Percentiles rank a stretch among this genome's conserved stretches.
Evolutionary conservation across 2,797 vertebrate species (phyloP).

Genomic region (Falco naumanni): DNA sequence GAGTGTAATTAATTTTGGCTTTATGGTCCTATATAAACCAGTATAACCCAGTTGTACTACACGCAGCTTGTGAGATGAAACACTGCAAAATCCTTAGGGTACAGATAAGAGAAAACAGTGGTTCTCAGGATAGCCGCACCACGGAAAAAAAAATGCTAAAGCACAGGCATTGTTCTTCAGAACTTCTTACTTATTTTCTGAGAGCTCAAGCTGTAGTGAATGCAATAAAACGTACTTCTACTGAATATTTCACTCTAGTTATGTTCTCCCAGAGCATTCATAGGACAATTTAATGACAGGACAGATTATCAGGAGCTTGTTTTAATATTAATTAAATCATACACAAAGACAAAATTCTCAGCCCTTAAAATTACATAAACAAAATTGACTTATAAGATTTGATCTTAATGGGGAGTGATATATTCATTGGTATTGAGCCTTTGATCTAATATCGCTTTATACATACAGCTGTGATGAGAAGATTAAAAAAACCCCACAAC

Average conservation of each 20-base stretch:
- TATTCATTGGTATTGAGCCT: not conserved
- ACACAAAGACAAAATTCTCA: not conserved
- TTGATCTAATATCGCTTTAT: conserved; percentile 14
- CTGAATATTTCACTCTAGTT: not conserved
- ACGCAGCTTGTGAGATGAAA: not conserved
- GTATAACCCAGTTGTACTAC: not conserved
- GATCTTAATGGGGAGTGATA: not conserved
- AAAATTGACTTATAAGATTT: conserved; percentile 21
- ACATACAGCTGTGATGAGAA: not conserved
- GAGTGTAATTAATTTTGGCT: not conserved
- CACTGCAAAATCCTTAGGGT: not conserved
- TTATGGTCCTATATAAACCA: not conserved
- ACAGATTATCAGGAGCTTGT: not conserved
- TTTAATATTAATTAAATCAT: conserved; percentile 49
- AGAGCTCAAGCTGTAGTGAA: not conserved
- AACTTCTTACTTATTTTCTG: not conserved
- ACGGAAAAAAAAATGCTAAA: not conserved
- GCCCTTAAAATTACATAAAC: not conserved
- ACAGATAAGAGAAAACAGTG: not conserved
- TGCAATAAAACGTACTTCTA: conserved; percentile 9
- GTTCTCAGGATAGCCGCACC: not conserved
- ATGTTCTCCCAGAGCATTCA: not conserved
- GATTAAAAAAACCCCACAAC: not conserved
- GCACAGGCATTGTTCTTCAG: not conserved
- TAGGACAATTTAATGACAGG: not conserved